These are phyloP conservation scores for Caenorhabditis imperialis DNA, from an alignment of 2,888 invertebrate genomes.

Conservation along the genomic window DNA sequence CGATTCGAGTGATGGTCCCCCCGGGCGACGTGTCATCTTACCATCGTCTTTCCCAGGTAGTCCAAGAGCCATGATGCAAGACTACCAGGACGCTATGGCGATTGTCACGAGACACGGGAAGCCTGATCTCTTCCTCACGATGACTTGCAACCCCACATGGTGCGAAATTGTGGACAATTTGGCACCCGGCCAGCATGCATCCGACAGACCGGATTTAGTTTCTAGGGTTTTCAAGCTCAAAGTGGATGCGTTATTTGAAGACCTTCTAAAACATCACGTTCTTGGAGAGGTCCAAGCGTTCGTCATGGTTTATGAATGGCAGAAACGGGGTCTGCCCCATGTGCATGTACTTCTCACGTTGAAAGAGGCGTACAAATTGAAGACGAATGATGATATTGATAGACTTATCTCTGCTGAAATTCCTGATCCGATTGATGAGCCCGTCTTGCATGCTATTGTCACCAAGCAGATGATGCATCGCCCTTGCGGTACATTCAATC, in stretches of 20 bases:
- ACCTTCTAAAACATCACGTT: constrained; percentile 57
- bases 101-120: constrained; percentile 67
- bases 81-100: constrained; percentile 62
- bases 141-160: constrained; percentile 78
- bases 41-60: constrained; percentile 75
- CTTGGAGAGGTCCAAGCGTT: constrained; percentile 64
- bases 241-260: constrained; percentile 56
- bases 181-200: constrained; percentile 40
- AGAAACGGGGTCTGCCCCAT: constrained; percentile 77
- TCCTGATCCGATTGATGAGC: constrained; percentile 58
- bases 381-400: background rate
- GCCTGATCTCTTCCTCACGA: constrained; percentile 73
- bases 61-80: constrained; percentile 75
- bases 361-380: constrained; percentile 70
- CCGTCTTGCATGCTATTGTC: constrained; percentile 56
- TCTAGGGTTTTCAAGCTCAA: constrained; percentile 72
- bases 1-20: background rate
- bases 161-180: constrained; percentile 69
- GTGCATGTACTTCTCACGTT: constrained; percentile 67
- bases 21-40: constrained; percentile 66
- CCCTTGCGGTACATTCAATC: constrained; percentile 68
- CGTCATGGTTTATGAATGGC: constrained; percentile 73
- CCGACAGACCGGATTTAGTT: constrained; percentile 70
- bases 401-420: constrained; percentile 55
- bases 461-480: constrained; percentile 68